A percentile compares a stretch with the other conserved stretches of the same genome.
Conservation (phyloP, 1,140 invertebrate genomes). For the Aphelinus certus region DNA sequence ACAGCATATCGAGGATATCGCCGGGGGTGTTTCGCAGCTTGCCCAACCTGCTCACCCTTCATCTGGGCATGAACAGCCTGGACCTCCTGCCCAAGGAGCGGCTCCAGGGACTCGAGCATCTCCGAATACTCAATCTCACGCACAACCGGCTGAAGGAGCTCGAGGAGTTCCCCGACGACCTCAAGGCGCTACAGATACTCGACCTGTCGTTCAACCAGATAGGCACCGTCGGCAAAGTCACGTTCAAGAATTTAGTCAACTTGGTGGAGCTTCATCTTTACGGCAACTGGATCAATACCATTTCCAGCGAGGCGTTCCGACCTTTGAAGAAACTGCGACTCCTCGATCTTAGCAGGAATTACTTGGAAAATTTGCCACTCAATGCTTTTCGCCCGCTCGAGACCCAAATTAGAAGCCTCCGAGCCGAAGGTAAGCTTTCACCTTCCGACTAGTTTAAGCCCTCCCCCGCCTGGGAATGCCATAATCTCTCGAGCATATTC, state of each 20-base stretch:
- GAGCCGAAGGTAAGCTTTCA: conserved; percentile 77
- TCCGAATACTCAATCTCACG: conserved; percentile 82
- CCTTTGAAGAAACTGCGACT: conserved; percentile 80
- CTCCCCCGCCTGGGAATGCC: too few relatives aligned
- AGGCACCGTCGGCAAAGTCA: conserved; percentile 77
- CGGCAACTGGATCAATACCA: conserved; percentile 83
- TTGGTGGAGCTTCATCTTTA: conserved; percentile 81
- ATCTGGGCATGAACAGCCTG: conserved; percentile 84
- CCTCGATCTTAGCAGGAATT: conserved; percentile 87
- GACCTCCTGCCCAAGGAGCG: conserved; percentile 87
- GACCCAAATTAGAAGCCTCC: conserved; percentile 80
- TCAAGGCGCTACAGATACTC: conserved; percentile 79
- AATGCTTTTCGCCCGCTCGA: conserved; percentile 81
- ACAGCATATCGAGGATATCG: conserved; percentile 82
- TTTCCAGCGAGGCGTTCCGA: conserved; percentile 82
- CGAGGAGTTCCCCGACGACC: conserved; percentile 83
- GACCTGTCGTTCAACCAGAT: conserved; percentile 88
- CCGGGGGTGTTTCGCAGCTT: conserved; percentile 85
- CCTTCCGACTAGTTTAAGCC: background rate
- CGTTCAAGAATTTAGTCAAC: conserved; percentile 79
- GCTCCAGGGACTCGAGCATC: conserved; percentile 78
- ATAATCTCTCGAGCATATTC: too few relatives aligned
- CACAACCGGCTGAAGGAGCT: conserved; percentile 83
- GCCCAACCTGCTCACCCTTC: conserved; percentile 79
- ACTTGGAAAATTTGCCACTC: conserved; percentile 81